Conservation (phyloP, 2,113 vertebrate species). For the Eclectus roratus region DNA sequence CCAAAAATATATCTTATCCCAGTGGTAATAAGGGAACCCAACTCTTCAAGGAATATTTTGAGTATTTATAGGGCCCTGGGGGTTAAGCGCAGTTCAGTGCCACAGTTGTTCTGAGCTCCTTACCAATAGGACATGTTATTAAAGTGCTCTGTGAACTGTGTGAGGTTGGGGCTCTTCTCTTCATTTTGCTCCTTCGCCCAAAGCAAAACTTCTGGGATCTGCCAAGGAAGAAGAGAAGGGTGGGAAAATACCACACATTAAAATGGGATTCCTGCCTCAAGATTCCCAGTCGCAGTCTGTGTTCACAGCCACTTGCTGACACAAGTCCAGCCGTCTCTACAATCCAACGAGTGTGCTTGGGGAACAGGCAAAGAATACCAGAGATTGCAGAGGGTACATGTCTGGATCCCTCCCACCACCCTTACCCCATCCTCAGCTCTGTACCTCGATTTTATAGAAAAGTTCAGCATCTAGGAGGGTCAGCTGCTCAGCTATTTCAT, state of each 20-base stretch:
- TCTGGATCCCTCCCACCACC: background rate
- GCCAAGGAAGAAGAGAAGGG: background rate
- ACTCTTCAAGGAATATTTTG: background rate
- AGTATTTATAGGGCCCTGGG: background rate
- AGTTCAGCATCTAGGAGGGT: constrained; percentile 95
- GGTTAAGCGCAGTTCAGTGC: background rate
- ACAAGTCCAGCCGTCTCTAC: background rate
- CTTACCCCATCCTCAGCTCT: background rate
- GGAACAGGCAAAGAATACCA: background rate
- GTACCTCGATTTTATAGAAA: constrained; percentile 97
- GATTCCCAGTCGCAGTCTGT: background rate
- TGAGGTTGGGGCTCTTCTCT: constrained; percentile 98
- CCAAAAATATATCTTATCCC: background rate
- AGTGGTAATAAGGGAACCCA: background rate
- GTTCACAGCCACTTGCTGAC: background rate
- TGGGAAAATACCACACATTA: background rate
- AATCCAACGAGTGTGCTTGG: background rate
- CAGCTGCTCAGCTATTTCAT: constrained; percentile 96
- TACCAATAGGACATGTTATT: constrained; percentile 99
- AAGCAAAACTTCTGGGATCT: constrained; percentile 97
- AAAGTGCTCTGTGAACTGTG: constrained; percentile 99
- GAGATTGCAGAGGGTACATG: background rate
- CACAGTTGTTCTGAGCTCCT: background rate
- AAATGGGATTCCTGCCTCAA: background rate
- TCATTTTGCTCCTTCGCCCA: constrained; percentile 99